phyloP scores from a whole-genome alignment of 2,113 vertebrate species.

The Sorex fumeus region DNA sequence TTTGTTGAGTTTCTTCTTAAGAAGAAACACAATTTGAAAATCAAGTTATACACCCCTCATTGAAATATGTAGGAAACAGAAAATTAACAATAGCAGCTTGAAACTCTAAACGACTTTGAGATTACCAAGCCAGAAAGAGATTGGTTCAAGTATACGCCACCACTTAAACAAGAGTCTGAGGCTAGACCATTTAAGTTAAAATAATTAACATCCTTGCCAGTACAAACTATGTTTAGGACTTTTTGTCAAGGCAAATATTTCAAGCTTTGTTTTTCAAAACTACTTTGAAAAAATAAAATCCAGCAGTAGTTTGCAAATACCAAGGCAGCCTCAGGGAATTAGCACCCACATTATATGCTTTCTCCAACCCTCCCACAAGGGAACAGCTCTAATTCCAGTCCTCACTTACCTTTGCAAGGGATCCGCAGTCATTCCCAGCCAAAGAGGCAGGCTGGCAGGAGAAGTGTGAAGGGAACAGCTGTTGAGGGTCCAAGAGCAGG shows the following conservation, averaged over 20 bases:
- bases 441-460: not conserved
- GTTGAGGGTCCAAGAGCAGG: not conserved
- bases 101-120: not conserved
- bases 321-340: not conserved
- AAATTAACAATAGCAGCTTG: not conserved
- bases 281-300: constrained; percentile 53
- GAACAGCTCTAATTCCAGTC: not conserved
- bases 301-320: constrained; percentile 15
- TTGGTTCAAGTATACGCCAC: not conserved
- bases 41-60: not conserved
- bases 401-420: constrained; percentile 38
- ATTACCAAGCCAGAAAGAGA: not conserved
- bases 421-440: not conserved
- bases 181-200: not conserved
- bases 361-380: constrained; percentile 49
- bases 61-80: not conserved
- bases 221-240: not conserved
- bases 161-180: not conserved
- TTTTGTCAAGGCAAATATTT: not conserved
- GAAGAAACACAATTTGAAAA: not conserved
- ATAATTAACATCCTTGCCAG: not conserved
- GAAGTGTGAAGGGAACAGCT: not conserved
- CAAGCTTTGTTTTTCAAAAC: constrained; percentile 38
- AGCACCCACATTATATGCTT: not conserved
- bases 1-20: constrained; percentile 11